A percentile compares a stretch with the other conserved stretches of the same genome.
These are phyloP conservation scores for Orthosia cruda DNA, from an alignment of 2,888 invertebrate genomes.

Conservation along the genomic window DNA sequence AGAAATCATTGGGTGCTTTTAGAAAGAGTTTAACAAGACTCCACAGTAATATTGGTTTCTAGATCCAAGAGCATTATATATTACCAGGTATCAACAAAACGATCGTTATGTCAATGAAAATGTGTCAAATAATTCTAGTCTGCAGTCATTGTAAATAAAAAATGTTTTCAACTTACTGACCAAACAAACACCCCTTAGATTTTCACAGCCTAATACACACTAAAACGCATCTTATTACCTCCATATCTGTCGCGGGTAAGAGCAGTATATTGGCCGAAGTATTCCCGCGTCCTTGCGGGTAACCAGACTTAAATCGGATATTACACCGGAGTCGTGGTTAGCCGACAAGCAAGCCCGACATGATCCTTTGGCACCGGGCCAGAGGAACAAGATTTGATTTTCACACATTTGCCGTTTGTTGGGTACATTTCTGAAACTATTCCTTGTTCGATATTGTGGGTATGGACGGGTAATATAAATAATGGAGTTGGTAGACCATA, in stretches of 20 bases:
- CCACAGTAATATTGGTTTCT: too few relatives aligned
- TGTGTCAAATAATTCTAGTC: too few relatives aligned
- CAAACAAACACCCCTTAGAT: neutral
- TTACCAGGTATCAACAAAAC: too few relatives aligned
- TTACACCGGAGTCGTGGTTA: constrained; percentile 67
- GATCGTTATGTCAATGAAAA: too few relatives aligned
- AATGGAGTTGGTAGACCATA: constrained; percentile 10
- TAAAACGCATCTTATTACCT: neutral
- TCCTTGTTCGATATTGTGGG: constrained; percentile 1
- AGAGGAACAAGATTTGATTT: constrained; percentile 53
- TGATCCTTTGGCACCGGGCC: constrained; percentile 71
- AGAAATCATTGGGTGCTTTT: neutral
- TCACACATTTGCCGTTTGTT: constrained; percentile 42
- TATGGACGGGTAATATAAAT: constrained; percentile 13
- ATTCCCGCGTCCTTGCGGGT: constrained; percentile 50
- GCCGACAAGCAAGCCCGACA: constrained; percentile 60
- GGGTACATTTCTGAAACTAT: constrained; percentile 26
- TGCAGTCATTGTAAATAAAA: too few relatives aligned
- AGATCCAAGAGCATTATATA: too few relatives aligned
- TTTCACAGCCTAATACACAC: neutral
- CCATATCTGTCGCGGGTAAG: constrained; percentile 1
- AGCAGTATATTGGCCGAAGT: constrained; percentile 33
- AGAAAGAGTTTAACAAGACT: neutral
- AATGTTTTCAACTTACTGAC: too few relatives aligned
- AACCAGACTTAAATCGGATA: constrained; percentile 72